phyloP scores from a whole-genome alignment of 2,113 vertebrate genomes.

The Cettia cetti region DNA sequence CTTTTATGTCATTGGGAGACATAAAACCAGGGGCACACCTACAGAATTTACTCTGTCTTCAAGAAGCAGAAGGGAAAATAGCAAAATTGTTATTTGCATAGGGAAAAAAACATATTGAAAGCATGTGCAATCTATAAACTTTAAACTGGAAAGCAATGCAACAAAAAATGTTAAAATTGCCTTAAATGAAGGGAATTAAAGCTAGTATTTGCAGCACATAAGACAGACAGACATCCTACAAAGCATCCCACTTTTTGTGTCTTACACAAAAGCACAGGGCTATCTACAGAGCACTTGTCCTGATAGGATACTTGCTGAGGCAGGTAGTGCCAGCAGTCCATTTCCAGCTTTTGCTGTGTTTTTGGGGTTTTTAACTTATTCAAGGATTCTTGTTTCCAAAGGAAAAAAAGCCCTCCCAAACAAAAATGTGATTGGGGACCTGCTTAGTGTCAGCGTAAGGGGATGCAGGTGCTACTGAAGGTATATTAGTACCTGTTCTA shows the following conservation, averaged over 20 bases:
- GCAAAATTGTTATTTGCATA: background rate
- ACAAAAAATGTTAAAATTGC: background rate
- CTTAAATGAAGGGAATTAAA: background rate
- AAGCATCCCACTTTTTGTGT: background rate
- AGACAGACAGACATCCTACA: background rate
- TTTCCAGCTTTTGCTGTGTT: background rate
- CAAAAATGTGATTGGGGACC: background rate
- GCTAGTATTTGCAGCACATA: background rate
- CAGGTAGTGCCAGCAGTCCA: background rate
- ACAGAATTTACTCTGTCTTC: background rate
- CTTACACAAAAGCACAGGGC: background rate
- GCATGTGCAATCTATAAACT: background rate
- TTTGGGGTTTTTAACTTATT: background rate
- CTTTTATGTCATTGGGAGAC: background rate
- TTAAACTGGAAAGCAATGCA: background rate
- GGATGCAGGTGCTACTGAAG: background rate
- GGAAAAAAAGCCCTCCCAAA: background rate
- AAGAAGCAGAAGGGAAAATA: background rate
- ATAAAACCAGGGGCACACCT: background rate
- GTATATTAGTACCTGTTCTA: background rate
- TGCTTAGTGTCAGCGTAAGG: background rate
- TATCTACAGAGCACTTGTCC: background rate
- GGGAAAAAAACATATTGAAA: background rate
- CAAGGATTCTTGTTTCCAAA: background rate
- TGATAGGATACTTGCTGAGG: background rate